Evolutionary conservation across 1,140 invertebrate species (phyloP).

Genomic region (Lycorma delicatula): DNA sequence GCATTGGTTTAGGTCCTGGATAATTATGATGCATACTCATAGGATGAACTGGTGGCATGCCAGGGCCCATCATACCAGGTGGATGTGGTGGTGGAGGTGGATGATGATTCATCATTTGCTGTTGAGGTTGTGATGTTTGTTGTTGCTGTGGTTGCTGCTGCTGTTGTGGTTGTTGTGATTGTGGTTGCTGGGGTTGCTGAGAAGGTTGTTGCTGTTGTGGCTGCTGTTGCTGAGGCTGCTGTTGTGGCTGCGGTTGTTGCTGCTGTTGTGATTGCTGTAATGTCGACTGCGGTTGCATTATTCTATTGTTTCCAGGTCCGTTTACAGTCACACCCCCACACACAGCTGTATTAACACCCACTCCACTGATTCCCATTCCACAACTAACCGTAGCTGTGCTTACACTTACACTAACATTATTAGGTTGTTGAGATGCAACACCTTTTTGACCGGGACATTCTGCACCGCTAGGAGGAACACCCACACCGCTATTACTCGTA

Average conservation of each 20-base stretch:
- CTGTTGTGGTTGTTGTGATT: slow-evolving; percentile 12
- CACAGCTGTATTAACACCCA: too few species aligned
- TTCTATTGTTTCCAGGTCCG: too few species aligned
- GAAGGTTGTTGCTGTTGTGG: not conserved
- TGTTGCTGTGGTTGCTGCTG: slow-evolving; percentile 5
- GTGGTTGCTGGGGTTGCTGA: not conserved
- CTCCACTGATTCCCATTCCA: slow-evolving; percentile 38
- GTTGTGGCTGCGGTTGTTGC: not conserved
- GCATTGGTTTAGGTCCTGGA: slow-evolving; percentile 59
- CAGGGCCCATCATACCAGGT: slow-evolving; percentile 45
- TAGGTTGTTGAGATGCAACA: too few species aligned
- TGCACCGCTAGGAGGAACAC: slow-evolving; percentile 41
- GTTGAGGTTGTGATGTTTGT: slow-evolving; percentile 9
- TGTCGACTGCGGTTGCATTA: too few species aligned
- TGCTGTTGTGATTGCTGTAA: not conserved
- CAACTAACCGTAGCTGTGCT: slow-evolving; percentile 42
- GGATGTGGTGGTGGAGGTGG: not conserved
- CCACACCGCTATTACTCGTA: slow-evolving; percentile 38
- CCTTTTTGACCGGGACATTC: slow-evolving; percentile 30
- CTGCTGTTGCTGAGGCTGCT: not conserved
- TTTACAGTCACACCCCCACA: too few species aligned
- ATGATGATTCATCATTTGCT: slow-evolving; percentile 8
- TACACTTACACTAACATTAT: too few species aligned
- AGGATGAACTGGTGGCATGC: slow-evolving; percentile 43
- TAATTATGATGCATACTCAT: slow-evolving; percentile 35